A percentile compares a stretch with the other conserved stretches of the same genome.
Evolutionary conservation across 1,140 invertebrate genomes (phyloP).

Genomic region (Sitophilus oryzae): DNA sequence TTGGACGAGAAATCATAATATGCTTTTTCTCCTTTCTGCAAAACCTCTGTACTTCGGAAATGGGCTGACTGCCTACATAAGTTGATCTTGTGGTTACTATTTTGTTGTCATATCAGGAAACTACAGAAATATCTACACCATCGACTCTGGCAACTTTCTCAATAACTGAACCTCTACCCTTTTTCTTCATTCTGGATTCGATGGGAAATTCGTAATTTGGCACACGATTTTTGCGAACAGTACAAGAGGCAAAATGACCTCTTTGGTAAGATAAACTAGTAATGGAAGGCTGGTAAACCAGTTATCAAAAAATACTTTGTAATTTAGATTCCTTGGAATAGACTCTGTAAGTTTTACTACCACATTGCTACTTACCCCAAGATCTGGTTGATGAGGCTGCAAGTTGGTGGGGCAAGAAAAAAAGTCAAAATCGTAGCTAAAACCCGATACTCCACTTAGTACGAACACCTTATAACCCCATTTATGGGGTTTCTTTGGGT

Average conservation of each 20-base stretch:
- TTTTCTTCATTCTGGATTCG: neutral
- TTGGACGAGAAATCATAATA: neutral
- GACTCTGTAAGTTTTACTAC: neutral
- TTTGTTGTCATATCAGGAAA: conserved; percentile 34
- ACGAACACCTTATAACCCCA: conserved; percentile 45
- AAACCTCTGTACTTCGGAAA: neutral
- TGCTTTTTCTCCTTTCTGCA: neutral
- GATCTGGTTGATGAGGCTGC: no score
- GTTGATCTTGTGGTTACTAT: conserved; percentile 32
- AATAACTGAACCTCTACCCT: neutral
- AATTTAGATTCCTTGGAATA: neutral
- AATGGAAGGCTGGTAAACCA: neutral
- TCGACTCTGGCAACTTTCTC: conserved; percentile 33
- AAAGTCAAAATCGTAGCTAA: conserved; percentile 43
- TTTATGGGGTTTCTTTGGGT: conserved; percentile 44
- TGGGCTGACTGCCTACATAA: conserved; percentile 36
- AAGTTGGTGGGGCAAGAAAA: no score
- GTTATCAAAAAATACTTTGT: neutral
- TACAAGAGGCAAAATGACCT: no score
- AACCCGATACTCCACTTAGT: conserved; percentile 37
- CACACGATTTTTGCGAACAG: no score
- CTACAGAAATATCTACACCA: conserved; percentile 31
- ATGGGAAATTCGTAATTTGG: no score
- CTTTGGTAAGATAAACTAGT: no score
- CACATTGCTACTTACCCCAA: neutral